These are phyloP conservation scores for Indicator indicator DNA, from an alignment of 2,113 vertebrate genomes.

Conservation along the genomic window DNA sequence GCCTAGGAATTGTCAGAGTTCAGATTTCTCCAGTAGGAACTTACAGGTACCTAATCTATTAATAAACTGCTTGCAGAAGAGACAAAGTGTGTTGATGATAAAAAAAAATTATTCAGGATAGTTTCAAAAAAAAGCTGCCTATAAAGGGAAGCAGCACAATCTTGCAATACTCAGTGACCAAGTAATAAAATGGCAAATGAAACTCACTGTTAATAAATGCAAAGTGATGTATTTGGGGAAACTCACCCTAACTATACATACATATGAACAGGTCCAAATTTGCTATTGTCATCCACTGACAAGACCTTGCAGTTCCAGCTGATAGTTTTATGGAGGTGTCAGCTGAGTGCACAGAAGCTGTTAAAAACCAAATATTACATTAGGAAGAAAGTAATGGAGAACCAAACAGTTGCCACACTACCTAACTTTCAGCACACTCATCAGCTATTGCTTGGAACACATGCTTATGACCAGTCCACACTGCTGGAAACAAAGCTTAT, in stretches of 20 bases:
- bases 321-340: conserved; percentile 40
- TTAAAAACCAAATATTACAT: conserved; percentile 19
- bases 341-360: conserved; percentile 3
- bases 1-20: neutral
- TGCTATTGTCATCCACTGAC: neutral
- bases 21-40: neutral
- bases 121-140: conserved; percentile 37
- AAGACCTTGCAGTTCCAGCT: conserved; percentile 32
- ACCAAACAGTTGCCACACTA: neutral
- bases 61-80: neutral
- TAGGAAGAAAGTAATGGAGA: conserved; percentile 40
- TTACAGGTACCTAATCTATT: neutral
- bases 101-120: neutral
- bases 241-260: conserved; percentile 1
- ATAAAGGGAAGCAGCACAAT: conserved; percentile 10
- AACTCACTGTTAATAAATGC: conserved; percentile 51
- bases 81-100: neutral
- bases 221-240: conserved; percentile 35
- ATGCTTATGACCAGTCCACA: neutral
- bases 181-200: conserved; percentile 45
- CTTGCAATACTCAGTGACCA: neutral
- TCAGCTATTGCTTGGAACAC: neutral
- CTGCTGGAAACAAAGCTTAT: neutral
- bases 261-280: conserved; percentile 34
- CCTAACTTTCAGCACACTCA: fast-evolving